These are phyloP conservation scores for Marisa cornuarietis DNA, from an alignment of 1,140 invertebrate genomes.

Conservation along the genomic window DNA sequence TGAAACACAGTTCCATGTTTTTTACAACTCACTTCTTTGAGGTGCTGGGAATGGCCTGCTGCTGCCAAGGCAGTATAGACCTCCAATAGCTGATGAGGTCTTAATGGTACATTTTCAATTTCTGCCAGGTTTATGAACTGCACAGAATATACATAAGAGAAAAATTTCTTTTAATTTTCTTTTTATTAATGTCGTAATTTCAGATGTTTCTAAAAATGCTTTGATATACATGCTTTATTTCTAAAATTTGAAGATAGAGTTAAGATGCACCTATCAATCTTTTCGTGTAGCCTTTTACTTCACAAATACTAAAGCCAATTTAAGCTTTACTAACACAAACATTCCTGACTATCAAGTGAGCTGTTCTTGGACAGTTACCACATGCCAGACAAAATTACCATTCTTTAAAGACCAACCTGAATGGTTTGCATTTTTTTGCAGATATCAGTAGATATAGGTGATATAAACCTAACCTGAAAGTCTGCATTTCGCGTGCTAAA, in stretches of 20 bases:
- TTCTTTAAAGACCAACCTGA: neutral
- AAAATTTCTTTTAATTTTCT: neutral
- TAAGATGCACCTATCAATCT: too few species aligned
- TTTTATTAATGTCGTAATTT: neutral
- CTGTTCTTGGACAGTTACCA: too few species aligned
- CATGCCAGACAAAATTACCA: neutral
- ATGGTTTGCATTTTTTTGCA: too few species aligned
- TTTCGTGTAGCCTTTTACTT: too few species aligned
- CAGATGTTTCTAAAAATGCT: neutral
- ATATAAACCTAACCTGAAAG: too few species aligned
- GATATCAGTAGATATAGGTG: too few species aligned
- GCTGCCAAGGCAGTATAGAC: slow-evolving; percentile 15
- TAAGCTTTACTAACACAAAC: too few species aligned
- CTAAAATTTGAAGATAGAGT: neutral
- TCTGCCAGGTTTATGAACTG: slow-evolving; percentile 18
- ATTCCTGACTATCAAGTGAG: too few species aligned
- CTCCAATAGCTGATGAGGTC: slow-evolving; percentile 24
- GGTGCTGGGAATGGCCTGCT: slow-evolving; percentile 5
- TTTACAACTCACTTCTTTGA: slow-evolving; percentile 1
- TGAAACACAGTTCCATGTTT: too few species aligned
- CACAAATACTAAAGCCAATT: too few species aligned
- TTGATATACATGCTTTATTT: neutral
- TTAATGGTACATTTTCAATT: slow-evolving; percentile 19
- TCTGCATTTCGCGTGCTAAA: too few species aligned
- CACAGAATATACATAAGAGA: neutral